phyloP scores from a whole-genome alignment of 2,797 vertebrate species.

The Lithobates sylvaticus region DNA sequence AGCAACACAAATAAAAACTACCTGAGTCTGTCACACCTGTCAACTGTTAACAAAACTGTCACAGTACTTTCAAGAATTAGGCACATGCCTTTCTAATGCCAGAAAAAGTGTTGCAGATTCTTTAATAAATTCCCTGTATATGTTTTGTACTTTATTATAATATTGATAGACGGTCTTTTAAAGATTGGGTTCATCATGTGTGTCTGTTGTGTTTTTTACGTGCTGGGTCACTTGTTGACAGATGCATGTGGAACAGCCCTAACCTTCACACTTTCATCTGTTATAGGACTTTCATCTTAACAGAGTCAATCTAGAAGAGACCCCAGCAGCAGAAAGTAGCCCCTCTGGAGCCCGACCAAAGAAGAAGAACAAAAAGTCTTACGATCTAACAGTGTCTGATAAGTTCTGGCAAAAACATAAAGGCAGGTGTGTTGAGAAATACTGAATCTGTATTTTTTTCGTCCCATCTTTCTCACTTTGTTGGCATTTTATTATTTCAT shows the following conservation, averaged over 20 bases:
- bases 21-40: too few species aligned
- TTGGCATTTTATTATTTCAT: too few species aligned
- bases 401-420: constrained; percentile 98
- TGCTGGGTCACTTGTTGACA: too few species aligned
- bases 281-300: constrained; percentile 94
- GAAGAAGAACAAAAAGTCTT: constrained; percentile 93
- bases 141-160: neutral
- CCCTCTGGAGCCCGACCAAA: constrained; percentile 94
- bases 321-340: constrained; percentile 81
- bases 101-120: too few species aligned
- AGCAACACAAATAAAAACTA: too few species aligned
- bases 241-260: neutral
- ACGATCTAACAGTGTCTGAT: constrained; percentile 92
- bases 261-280: neutral
- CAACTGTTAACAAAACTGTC: too few species aligned
- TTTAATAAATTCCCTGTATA: too few species aligned
- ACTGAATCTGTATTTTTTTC: neutral
- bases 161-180: neutral
- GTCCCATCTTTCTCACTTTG: too few species aligned
- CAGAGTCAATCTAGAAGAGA: constrained; percentile 91
- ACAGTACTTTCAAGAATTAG: too few species aligned
- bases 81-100: too few species aligned
- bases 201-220: too few species aligned
- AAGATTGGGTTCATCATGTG: too few species aligned
- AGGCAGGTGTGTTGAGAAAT: constrained; percentile 85